Conservation (phyloP, 1,140 invertebrate genomes). For the Drosophila saltans region DNA sequence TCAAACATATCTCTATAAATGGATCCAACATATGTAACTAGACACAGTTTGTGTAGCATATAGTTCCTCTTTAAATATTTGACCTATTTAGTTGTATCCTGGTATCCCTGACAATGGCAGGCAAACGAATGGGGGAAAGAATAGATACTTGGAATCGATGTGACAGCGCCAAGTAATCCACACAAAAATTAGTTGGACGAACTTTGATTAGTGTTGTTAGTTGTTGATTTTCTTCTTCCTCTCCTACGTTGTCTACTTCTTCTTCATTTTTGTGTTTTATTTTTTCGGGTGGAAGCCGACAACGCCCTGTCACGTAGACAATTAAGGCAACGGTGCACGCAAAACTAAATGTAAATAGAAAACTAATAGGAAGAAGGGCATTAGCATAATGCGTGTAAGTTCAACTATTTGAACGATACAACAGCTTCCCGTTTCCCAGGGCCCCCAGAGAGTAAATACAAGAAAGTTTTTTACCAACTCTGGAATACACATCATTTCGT, state of each 20-base stretch:
- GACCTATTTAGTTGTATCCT: neutral
- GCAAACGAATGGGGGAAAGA: neutral
- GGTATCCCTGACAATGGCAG: neutral
- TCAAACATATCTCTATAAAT: no score
- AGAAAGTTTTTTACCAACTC: neutral
- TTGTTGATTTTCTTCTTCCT: constrained; percentile 2
- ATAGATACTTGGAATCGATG: neutral
- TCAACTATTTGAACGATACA: neutral
- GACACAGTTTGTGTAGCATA: no score
- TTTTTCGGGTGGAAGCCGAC: constrained; percentile 36
- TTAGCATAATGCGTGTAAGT: constrained; percentile 20
- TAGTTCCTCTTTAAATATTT: no score
- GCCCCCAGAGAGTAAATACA: neutral
- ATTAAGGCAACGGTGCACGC: constrained; percentile 50
- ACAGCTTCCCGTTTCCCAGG: constrained; percentile 41
- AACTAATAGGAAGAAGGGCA: constrained; percentile 34
- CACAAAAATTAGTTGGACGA: constrained; percentile 26
- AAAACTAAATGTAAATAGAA: constrained; percentile 55
- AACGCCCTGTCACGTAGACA: constrained; percentile 49
- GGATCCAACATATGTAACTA: no score
- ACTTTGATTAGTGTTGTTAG: constrained; percentile 23
- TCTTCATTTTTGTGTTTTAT: no score
- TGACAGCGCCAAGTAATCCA: constrained; percentile 1
- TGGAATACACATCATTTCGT: constrained; percentile 34
- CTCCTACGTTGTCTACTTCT: neutral